phyloP scores from a whole-genome alignment of 2,797 vertebrate genomes.

The Mycteria americana region DNA sequence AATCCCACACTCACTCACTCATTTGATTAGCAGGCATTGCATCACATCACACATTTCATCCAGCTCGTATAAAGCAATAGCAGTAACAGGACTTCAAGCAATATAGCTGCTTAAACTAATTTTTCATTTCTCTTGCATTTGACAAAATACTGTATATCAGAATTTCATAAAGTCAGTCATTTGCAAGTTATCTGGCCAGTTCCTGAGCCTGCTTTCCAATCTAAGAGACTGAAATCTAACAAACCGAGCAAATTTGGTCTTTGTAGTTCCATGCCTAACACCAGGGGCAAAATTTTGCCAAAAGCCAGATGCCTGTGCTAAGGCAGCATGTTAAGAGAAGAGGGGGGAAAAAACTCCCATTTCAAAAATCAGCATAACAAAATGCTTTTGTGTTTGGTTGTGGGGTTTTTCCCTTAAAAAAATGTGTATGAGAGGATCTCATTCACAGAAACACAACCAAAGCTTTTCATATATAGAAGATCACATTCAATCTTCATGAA shows the following conservation, averaged over 20 bases:
- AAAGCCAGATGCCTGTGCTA: not conserved
- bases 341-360: not conserved
- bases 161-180: not conserved
- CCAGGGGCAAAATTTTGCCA: not conserved
- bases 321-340: not conserved
- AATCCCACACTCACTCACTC: not conserved
- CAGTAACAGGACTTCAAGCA: not conserved
- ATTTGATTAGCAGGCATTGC: not conserved
- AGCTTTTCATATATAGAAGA: not conserved
- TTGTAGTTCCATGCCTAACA: not conserved
- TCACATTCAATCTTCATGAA: not conserved
- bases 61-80: not conserved
- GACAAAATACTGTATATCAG: not conserved
- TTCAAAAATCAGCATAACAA: not conserved
- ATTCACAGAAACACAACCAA: not conserved
- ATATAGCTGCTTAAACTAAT: not conserved
- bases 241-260: not conserved
- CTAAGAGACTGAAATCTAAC: not conserved
- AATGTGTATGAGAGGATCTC: not conserved
- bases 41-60: not conserved
- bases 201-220: not conserved
- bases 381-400: not conserved
- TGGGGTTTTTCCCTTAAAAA: not conserved
- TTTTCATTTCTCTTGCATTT: not conserved
- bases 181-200: not conserved